These are phyloP conservation scores for Schizopygopsis malacanthus DNA, from an alignment of 2,797 vertebrate species.

Conservation along the genomic window DNA sequence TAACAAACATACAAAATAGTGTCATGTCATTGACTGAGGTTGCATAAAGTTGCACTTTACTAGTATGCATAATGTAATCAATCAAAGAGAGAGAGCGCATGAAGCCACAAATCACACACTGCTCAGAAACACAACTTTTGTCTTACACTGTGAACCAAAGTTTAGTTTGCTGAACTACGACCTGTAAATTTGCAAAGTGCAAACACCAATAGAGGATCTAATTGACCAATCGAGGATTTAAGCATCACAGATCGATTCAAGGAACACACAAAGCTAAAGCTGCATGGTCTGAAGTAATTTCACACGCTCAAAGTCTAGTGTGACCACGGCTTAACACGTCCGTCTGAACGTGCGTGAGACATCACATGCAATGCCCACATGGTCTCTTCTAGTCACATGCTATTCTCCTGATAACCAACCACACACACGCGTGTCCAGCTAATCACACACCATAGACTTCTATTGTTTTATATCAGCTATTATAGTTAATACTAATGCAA, in stretches of 20 bases:
- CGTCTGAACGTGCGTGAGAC: not conserved
- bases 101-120: not conserved
- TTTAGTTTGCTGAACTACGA: not conserved
- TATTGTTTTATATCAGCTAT: not conserved
- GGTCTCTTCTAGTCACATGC: conserved; percentile 51
- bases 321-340: not conserved
- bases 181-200: not conserved
- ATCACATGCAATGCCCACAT: conserved; percentile 39
- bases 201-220: not conserved
- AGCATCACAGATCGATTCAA: too few relatives aligned
- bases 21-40: not conserved
- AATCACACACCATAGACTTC: not conserved
- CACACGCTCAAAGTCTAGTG: not conserved
- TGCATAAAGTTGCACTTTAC: not conserved
- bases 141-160: not conserved
- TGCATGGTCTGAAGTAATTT: not conserved
- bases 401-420: conserved; percentile 43
- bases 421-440: not conserved
- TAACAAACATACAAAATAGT: not conserved
- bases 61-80: not conserved
- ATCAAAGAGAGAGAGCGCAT: not conserved
- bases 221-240: not conserved
- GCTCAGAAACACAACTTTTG: not conserved
- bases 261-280: not conserved
- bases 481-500: not conserved